Evolutionary conservation across 2,888 invertebrate genomes (phyloP), one percentile per base, ranked within the genome.

Genomic region (Syrista parreyssii): DNA sequence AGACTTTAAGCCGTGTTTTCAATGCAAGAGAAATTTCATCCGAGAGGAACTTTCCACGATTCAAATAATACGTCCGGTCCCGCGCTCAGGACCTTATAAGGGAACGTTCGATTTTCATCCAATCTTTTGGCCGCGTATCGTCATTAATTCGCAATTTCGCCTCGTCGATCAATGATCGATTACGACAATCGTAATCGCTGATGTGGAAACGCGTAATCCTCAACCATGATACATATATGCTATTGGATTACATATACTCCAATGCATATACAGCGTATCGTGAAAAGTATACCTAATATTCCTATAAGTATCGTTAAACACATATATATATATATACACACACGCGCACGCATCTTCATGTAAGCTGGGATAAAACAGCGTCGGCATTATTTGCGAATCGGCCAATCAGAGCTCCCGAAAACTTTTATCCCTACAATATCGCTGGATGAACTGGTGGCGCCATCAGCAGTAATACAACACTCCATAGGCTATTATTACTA

Each of bases 391-490:
- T 55, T 9, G 55, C 55, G 55, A 55, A 55, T 23, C 55, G 55
- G 23, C 55, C 55, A 55, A 55, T 55, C 23, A 2, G 23, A 23
- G 9, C 23, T 55, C 23, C 6, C 23, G 9, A 55, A 55, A 23
- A 55, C 23, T 55, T 55, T 55, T 55, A 55, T 9, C 12, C 40
- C 40, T 15, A 15, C 87, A 85, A 86, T 87, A 88, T 86, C 85
- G 82, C 81, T 80, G 79, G 79, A 84, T 84, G 86, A 85, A 33
- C 35, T 33, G 35, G 85, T 80, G 81, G 84, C 55, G 55, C 80
- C 82, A 80, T 83, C 81, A 83, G 84, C 80, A 82, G 82, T 86
- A 83, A 85, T 87, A 85, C 86, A 88, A 87, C 87, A 86, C 82
- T 82, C 85, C 82, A 82, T 85, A 86, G 86, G 84, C 87, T 83